phyloP scores from a whole-genome alignment of 2,888 invertebrate species.

The Spicauda simplicius region DNA sequence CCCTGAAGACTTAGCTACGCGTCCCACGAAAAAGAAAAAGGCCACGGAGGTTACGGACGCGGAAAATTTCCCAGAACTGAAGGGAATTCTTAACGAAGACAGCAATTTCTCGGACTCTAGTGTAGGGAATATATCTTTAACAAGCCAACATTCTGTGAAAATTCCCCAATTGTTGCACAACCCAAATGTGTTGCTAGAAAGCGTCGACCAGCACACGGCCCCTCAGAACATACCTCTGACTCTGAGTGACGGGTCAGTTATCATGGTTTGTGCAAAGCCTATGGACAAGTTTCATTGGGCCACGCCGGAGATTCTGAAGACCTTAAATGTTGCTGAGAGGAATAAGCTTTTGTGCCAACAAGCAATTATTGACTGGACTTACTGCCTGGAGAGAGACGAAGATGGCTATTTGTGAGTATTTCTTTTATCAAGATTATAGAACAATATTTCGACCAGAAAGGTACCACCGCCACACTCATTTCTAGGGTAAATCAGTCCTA shows the following conservation, averaged over 20 bases:
- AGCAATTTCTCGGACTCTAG: conserved; percentile 57
- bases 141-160: conserved; percentile 43
- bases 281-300: conserved; percentile 61
- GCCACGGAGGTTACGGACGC: not conserved
- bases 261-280: conserved; percentile 50
- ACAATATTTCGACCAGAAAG: no score
- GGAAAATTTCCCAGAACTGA: conserved; percentile 44
- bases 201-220: conserved; percentile 46
- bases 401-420: conserved; percentile 68
- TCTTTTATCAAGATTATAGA: no score
- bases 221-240: conserved; percentile 43
- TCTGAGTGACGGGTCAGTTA: conserved; percentile 47
- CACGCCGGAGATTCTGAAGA: conserved; percentile 50
- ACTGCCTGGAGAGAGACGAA: conserved; percentile 57
- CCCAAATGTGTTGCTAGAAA: conserved; percentile 41
- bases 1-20: conserved; percentile 44
- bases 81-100: conserved; percentile 50
- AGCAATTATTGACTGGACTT: conserved; percentile 58
- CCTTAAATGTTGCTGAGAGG: conserved; percentile 42
- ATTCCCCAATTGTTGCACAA: conserved; percentile 46
- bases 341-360: conserved; percentile 59
- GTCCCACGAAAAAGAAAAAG: not conserved
- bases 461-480: no score
- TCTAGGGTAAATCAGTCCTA: no score
- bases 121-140: conserved; percentile 51